Base-by-base conservation (phyloP, 2,113 vertebrate species). In the Emydura subglobosa region DNA sequence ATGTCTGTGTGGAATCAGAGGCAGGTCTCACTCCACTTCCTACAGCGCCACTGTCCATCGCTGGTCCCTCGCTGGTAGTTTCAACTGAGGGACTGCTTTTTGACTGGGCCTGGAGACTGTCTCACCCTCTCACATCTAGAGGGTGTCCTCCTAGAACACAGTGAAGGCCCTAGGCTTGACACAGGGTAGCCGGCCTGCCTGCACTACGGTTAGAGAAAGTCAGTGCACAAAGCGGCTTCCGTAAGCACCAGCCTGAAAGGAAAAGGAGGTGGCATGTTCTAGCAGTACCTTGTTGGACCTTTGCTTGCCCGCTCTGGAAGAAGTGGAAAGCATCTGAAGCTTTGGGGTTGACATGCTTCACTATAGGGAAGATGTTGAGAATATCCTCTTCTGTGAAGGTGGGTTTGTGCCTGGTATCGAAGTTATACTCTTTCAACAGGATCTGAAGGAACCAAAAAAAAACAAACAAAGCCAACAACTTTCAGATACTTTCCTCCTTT, bases 251-350 rank as follows among this genome's bases (percentile, higher is more conserved):
- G 0, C 22, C 83, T 29, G 2, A 7, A 24, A 57, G 78, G 83
- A 42, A 39, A 44, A 39, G 39, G 55, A 19, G 0, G 0, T 3
- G 49, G 55, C 14, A 10, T 49, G 10, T 65, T 14, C 29, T 10
- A 16, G 79, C 76, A 9, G 93, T 97, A 99, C 99, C 99, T 99
- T 99, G 99, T 96, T 99, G 99, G 50, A 99, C 99, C 98, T 99
- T 99, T 88, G 99, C 99, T 98, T 99, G 99, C 65, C 99, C 99
- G 39, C 99, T 99, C 98, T 99, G 99, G 98, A 99, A 99, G 98
- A 99, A 99, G 98, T 99, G 99, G 98, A 99, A 99, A 96, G 99
- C 99, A 2, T 99, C 99, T 0, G 99, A 99, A 76, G 99, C 99
- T 98, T 99, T 99, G 95, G 99, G 99, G 97, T 99, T 99, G 31